Base-by-base conservation (phyloP, 2,797 vertebrate species). In the Sebastes matsubarae region DNA sequence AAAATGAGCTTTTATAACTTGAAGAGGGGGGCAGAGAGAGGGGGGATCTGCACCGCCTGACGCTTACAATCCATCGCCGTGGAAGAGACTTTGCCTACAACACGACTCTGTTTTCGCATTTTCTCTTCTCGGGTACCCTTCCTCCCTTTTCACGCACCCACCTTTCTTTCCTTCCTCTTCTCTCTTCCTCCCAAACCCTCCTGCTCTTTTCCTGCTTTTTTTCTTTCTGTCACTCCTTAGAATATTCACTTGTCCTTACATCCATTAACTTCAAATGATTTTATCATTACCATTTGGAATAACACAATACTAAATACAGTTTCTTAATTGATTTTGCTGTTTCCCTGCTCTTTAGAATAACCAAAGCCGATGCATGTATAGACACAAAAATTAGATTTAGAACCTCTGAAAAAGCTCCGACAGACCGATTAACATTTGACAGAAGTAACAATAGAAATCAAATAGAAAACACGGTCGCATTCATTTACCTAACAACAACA, bases 1-100 rank as follows among this genome's bases (percentile, higher is more conserved):
- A 92, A 95, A 94, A 94, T 94, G 93, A 95, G 92, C 87, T 94
- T 93, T 89, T 88, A 85, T 88, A 87, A 92, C 84, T 89, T 82
- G 91, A 89, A 86, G 29, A 32, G 52, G 66, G 81, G 50, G 80
- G 68, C 20, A 20, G 57, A 30, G 80, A 34, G 32, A 13, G 22
- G 34, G 34, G 22, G 34, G n/a, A 2, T 75, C 60, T 74, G 69
- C 72, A 71, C 63, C 2, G 61, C 72, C 87, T 82, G 77, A 79
- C 20, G 46, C 72, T 83, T 59, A 25, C 68, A 69, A 75, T 83
- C 85, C 76, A 74, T 87, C 32, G 34, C 66, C 8, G 57, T 58
- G 55, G 59, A 68, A 67, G 66, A 81, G 64, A 73, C 54, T 75
- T 68, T 27, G 34, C 65, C 25, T 76, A 30, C 55, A 76, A 61